A percentile compares a stretch with the other conserved stretches of the same genome.
These are phyloP conservation scores for Sisyra nigra DNA, from an alignment of 2,888 invertebrate species.

Conservation along the genomic window DNA sequence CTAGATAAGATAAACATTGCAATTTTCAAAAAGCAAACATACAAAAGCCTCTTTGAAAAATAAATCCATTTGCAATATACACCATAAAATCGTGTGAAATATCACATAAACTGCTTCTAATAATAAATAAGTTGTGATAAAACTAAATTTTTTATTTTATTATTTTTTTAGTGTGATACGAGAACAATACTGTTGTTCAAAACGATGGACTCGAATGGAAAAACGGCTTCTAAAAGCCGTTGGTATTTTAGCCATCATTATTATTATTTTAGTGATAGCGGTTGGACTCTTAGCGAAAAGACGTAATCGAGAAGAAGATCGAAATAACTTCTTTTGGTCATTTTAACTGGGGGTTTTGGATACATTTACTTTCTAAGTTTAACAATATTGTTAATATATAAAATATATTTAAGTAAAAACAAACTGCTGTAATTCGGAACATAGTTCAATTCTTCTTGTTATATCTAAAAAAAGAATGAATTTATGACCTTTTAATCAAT, in stretches of 20 bases:
- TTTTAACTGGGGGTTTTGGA: neutral
- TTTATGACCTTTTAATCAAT: too few relatives aligned
- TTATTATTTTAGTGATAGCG: slow-evolving; percentile 21
- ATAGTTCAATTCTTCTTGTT: too few relatives aligned
- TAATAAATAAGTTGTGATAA: neutral
- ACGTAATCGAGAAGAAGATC: slow-evolving; percentile 1
- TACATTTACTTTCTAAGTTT: too few relatives aligned
- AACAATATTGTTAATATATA: too few relatives aligned
- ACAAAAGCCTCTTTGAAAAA: too few relatives aligned
- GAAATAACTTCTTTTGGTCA: slow-evolving; percentile 5
- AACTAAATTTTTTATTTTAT: slow-evolving; percentile 7
- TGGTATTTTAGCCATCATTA: slow-evolving; percentile 22
- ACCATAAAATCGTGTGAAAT: too few relatives aligned
- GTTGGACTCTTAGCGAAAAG: slow-evolving; percentile 14
- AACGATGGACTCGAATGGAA: slow-evolving; percentile 24
- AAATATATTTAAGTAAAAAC: too few relatives aligned
- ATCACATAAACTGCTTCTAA: neutral
- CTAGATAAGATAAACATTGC: too few relatives aligned
- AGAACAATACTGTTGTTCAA: slow-evolving; percentile 28
- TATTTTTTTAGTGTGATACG: slow-evolving; percentile 23
- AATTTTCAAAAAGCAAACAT: too few relatives aligned
- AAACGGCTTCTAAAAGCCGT: slow-evolving; percentile 20
- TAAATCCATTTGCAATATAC: too few relatives aligned
- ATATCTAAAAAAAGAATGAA: too few relatives aligned
- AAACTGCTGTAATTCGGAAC: too few relatives aligned